phyloP scores from a whole-genome alignment of 2,113 vertebrate species.

The Pteronura brasiliensis region DNA sequence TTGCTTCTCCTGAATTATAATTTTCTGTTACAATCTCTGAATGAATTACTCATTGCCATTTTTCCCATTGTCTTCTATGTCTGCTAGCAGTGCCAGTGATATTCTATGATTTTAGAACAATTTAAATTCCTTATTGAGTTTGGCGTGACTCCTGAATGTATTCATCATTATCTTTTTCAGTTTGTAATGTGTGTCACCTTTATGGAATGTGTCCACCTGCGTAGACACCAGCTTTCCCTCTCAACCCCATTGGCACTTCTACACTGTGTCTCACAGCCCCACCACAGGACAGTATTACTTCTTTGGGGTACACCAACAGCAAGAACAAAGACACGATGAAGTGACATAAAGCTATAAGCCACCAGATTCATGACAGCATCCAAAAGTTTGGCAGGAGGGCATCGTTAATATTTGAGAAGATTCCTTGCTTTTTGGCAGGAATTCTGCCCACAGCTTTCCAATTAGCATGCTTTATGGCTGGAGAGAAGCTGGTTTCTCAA shows the following conservation, averaged over 20 bases:
- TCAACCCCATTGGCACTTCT: background rate
- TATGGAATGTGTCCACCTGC: background rate
- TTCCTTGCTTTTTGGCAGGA: conserved; percentile 71
- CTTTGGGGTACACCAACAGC: conserved; percentile 45
- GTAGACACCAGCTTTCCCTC: background rate
- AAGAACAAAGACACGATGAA: conserved; percentile 72
- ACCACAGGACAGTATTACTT: conserved; percentile 55
- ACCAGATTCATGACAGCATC: conserved; percentile 66
- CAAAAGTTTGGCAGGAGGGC: conserved; percentile 73
- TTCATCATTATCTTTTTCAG: background rate
- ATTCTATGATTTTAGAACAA: background rate
- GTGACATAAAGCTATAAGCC: conserved; percentile 75
- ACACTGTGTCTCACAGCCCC: background rate
- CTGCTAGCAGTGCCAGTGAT: background rate
- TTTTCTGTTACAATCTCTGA: background rate
- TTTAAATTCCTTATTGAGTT: background rate
- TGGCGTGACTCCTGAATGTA: background rate
- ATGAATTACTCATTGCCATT: background rate
- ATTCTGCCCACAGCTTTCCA: conserved; percentile 70
- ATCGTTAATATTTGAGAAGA: conserved; percentile 81
- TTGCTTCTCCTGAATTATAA: background rate
- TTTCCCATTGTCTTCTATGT: background rate
- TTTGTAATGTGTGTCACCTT: background rate
- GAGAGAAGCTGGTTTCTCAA: conserved; percentile 59
- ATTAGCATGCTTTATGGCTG: conserved; percentile 70